Conservation (phyloP, 2,888 invertebrate species). For the Ethmia dodecea region DNA sequence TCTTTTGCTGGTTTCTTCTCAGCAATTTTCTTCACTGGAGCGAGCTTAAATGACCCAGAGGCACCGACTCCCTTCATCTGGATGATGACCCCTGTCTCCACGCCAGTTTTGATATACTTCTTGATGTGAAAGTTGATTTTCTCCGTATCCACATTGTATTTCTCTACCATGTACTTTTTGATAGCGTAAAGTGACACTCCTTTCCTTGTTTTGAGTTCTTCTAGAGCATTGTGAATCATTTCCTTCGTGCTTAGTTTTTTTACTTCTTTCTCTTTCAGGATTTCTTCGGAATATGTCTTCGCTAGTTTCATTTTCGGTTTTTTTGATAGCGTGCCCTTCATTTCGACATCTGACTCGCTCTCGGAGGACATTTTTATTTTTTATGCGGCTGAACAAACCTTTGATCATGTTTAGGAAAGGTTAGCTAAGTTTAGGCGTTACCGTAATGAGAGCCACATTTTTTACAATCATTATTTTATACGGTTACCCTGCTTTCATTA, state of each 20-base stretch:
- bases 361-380: constrained; percentile 23
- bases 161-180: constrained; percentile 51
- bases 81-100: constrained; percentile 47
- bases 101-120: constrained; percentile 43
- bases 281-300: constrained; percentile 27
- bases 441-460: constrained; percentile 23
- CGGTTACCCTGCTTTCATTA: neutral
- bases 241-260: constrained; percentile 48
- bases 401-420: neutral
- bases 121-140: constrained; percentile 50
- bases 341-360: constrained; percentile 31
- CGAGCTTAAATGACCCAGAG: constrained; percentile 55
- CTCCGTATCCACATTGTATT: constrained; percentile 40
- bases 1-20: constrained; percentile 14
- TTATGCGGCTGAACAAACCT: constrained; percentile 4
- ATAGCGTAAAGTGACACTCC: constrained; percentile 59
- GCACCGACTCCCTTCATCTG: constrained; percentile 58
- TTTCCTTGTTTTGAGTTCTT: constrained; percentile 44
- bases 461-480: neutral
- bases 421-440: constrained; percentile 20
- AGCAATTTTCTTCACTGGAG: constrained; percentile 23
- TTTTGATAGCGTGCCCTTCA: constrained; percentile 19
- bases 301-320: constrained; percentile 25
- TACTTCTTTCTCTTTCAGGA: constrained; percentile 23
- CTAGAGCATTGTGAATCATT: constrained; percentile 51